Base-by-base conservation (phyloP, 1,140 invertebrate species). In the Temnothorax curvispinosus region DNA sequence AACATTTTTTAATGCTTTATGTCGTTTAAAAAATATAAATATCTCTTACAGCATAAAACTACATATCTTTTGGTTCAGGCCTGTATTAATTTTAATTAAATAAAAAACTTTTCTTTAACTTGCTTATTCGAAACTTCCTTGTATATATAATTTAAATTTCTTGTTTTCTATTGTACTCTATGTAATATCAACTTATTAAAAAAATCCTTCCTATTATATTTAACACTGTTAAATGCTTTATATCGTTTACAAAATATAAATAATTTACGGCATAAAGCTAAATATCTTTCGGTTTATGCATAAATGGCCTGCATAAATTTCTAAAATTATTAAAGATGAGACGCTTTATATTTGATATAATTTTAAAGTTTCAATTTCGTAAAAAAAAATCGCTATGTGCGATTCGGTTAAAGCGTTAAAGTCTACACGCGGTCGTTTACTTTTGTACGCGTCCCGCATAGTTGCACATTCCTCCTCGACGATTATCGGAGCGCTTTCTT, bases 381-480 rank as follows among this genome's bases (percentile, higher is more conserved):
- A 21, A 78, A 41, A 77, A 52, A 27, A 41, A 41, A 47, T 1
- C 8, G 4, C 4, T 47, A 35, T 9, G 21, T 35, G 8, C 72
- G 41, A 47, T 18, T 74, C 8, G 4, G 13, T 50, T 56, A 54
- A 60, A 38, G 41, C 60, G 13, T 50, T 56, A 54, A 60, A 38
- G 41, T 74, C 50, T 60, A 15, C n/a, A 15, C 2, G 35, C 38
- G 35, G 50, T 58, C 15, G n/a, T 84, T 75, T 75, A 84, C 32
- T 84, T 50, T 84, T 60, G 41, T 27, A 15, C 6, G n/a, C 35
- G 47, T 60, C 56, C 54, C 69, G 54, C 69, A 62, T 62, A 84
- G 54, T 75, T 74, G 80, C 69, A 75, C 80, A 84, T 84, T 84
- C 47, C 82, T 9, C 58, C 82, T 9, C 58, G 21, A 76, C n/a